Base-by-base conservation (phyloP, 2,113 vertebrate species). In the Malurus melanocephalus region DNA sequence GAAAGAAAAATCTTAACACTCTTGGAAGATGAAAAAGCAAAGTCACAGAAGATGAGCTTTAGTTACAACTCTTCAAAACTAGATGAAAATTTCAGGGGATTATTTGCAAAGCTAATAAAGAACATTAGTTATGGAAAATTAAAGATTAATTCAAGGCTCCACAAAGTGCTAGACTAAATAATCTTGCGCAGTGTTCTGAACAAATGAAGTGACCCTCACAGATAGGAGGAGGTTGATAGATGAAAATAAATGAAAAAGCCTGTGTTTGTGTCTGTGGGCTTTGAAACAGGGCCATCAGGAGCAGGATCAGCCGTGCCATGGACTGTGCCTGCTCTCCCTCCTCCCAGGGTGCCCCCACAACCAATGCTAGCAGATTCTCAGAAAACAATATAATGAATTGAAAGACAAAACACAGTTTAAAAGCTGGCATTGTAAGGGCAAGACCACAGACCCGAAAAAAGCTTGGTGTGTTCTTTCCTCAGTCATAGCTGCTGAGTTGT, bases 381-480 rank as follows among this genome's bases (percentile, higher is more conserved):
- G 35, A 64, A 60, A 68, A 17, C 4, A 60, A 27, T 13, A 16
- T 3, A n/a, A 52, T 6, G 7, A 72, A 67, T 24, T 61, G 43
- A n/a, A 72, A 45, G 51, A 15, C 12, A 59, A 73, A 79, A 19
- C 16, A 46, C 27, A 6, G 27, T 22, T 57, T 59, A 22, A 66
- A 82, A 69, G 17, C 33, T 73, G 62, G 12, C 17, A 16, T n/a
- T 40, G 5, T 16, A 71, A 42, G 17, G 21, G 45, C 59, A 68
- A 23, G 62, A 3, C 4, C 15, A 5, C 0, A 53, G 64, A 20
- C 1, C 7, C 18, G 42, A 22, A 21, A 59, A 11, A 81, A 65
- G 6, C 0, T 0, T 33, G 11, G 6, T 5, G 2, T 57, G n/a
- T 32, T 40, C 0, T 60, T 75, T 62, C 60, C 56, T 59, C 38